Percentiles rank a stretch among this genome's conserved stretches.
phyloP scores from a whole-genome alignment of 2,113 vertebrate genomes.

The Zosterops japonicus region DNA sequence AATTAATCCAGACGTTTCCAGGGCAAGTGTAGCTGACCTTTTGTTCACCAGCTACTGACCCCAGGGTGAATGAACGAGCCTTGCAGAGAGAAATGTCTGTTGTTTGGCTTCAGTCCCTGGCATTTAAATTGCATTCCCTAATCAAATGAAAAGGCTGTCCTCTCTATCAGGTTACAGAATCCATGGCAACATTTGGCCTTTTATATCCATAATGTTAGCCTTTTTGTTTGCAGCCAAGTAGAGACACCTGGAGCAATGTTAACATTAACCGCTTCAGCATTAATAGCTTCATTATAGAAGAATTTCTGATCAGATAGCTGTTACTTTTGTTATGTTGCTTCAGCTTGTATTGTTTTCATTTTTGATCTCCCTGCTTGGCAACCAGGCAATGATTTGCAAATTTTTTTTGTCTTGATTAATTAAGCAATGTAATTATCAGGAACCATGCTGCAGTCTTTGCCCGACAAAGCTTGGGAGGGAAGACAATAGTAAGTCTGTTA shows the following conservation, averaged over 20 bases:
- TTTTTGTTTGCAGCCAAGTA: slow-evolving; percentile 82
- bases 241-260: slow-evolving; percentile 84
- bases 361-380: slow-evolving; percentile 83
- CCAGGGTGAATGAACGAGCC: slow-evolving; percentile 78
- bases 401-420: slow-evolving; percentile 88
- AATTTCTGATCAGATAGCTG: slow-evolving; percentile 83
- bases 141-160: slow-evolving; percentile 85
- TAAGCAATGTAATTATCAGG: slow-evolving; percentile 89
- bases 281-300: slow-evolving; percentile 85
- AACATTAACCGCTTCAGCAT: slow-evolving; percentile 83
- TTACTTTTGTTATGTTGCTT: slow-evolving; percentile 84
- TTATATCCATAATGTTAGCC: slow-evolving; percentile 84
- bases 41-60: slow-evolving; percentile 84
- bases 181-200: slow-evolving; percentile 88
- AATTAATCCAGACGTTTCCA: slow-evolving; percentile 86
- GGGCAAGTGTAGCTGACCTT: slow-evolving; percentile 84
- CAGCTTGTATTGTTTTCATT: slow-evolving; percentile 82
- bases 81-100: slow-evolving; percentile 80
- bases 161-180: slow-evolving; percentile 86
- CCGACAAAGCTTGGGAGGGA: slow-evolving; percentile 79
- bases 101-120: slow-evolving; percentile 83
- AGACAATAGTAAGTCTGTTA: slow-evolving; percentile 88
- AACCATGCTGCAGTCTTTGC: slow-evolving; percentile 79
- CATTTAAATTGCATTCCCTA: slow-evolving; percentile 86
- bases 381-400: slow-evolving; percentile 84